Evolutionary conservation across 2,888 invertebrate species (phyloP).

Genomic region (Galeruca laticollis): DNA sequence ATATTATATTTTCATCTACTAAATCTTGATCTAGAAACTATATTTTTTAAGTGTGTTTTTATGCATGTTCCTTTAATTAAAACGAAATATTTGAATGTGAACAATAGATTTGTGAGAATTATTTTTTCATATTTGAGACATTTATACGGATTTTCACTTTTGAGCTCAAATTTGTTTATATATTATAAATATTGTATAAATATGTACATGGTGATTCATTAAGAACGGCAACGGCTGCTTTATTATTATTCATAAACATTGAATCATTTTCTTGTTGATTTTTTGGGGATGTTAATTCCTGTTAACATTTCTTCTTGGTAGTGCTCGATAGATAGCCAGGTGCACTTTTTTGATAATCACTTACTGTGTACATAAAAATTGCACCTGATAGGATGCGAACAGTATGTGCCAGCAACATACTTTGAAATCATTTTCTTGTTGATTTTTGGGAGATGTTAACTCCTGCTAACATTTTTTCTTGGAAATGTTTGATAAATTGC

Average conservation of each 20-base stretch:
- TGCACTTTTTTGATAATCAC: neutral
- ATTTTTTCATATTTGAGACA: slow-evolving; percentile 3
- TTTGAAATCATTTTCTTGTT: neutral
- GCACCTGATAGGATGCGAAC: slow-evolving; percentile 20
- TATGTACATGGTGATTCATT: slow-evolving; percentile 3
- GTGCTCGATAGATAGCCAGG: neutral
- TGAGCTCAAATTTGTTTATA: slow-evolving; percentile 1
- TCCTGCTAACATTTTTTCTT: neutral
- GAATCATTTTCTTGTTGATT: neutral
- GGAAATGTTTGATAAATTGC: neutral
- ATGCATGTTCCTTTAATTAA: neutral
- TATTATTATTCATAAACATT: neutral
- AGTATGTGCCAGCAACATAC: slow-evolving; percentile 41
- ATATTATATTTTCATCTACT: too few species aligned
- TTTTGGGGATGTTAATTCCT: neutral
- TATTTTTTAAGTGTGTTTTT: neutral
- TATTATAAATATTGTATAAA: slow-evolving; percentile 9
- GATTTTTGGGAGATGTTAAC: neutral
- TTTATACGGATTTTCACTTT: neutral
- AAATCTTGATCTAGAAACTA: neutral
- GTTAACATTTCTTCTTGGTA: neutral
- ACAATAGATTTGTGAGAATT: neutral
- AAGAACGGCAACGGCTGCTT: neutral
- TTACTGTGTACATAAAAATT: neutral
- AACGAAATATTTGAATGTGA: neutral